Conservation (phyloP, 2,113 vertebrate species). For the Protomyctophum bolini region DNA sequence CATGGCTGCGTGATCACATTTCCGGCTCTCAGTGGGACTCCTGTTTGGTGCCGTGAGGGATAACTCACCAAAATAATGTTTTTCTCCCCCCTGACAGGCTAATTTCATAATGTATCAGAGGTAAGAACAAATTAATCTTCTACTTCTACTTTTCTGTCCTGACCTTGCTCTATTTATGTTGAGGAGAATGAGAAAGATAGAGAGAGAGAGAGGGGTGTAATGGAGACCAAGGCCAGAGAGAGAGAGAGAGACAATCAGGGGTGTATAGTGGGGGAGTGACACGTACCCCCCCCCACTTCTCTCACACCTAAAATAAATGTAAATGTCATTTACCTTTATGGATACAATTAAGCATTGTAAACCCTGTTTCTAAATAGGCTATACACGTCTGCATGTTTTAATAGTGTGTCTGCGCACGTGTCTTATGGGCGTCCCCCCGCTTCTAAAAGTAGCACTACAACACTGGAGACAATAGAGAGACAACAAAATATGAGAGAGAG, state of each 20-base stretch:
- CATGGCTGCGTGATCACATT: constrained; percentile 43
- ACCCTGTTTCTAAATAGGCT: too few relatives aligned
- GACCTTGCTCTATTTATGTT: constrained; percentile 64
- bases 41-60: constrained; percentile 24
- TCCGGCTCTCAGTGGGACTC: constrained; percentile 33
- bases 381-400: too few relatives aligned
- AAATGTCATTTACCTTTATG: too few relatives aligned
- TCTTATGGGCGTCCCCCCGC: too few relatives aligned
- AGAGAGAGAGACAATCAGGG: too few relatives aligned
- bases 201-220: background rate
- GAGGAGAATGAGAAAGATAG: constrained; percentile 18
- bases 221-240: background rate
- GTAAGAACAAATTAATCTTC: constrained; percentile 76
- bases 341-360: too few relatives aligned
- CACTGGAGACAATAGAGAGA: background rate
- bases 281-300: too few relatives aligned
- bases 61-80: constrained; percentile 61
- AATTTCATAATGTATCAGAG: constrained; percentile 74
- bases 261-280: too few relatives aligned
- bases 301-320: too few relatives aligned
- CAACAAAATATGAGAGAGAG: too few relatives aligned
- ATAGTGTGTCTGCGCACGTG: too few relatives aligned
- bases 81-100: constrained; percentile 68
- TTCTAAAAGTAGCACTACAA: too few relatives aligned
- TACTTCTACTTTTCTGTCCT: constrained; percentile 49